A percentile compares a stretch with the other conserved stretches of the same genome.
phyloP scores from a whole-genome alignment of 1,140 invertebrate genomes.

The Aphaenogaster ashmeadi region DNA sequence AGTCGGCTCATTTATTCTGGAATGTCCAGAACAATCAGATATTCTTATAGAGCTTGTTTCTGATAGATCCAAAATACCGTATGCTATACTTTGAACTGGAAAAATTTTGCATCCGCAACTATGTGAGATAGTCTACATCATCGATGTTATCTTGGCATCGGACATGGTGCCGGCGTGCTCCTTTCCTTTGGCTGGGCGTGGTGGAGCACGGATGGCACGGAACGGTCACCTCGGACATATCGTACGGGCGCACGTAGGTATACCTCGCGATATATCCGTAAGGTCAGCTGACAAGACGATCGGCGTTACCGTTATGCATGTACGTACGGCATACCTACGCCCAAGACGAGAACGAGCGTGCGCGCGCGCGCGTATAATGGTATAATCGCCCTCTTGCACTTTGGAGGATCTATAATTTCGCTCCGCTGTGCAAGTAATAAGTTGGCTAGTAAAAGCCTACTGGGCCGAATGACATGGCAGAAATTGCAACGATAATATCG shows the following conservation, averaged over 20 bases:
- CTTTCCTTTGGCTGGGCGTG: slow-evolving; percentile 53
- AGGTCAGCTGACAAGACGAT: slow-evolving; percentile 62
- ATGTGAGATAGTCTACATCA: slow-evolving; percentile 1
- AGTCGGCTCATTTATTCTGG: not conserved
- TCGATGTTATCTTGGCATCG: slow-evolving; percentile 32
- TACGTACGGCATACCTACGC: slow-evolving; percentile 26
- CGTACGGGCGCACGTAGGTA: slow-evolving; percentile 27
- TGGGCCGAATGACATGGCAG: slow-evolving; percentile 30
- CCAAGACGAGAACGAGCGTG: not conserved
- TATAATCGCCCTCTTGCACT: slow-evolving; percentile 52
- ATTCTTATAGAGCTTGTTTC: not conserved
- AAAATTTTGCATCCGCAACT: not conserved
- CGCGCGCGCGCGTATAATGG: not conserved
- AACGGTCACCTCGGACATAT: slow-evolving; percentile 15
- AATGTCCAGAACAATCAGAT: not conserved
- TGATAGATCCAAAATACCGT: not conserved
- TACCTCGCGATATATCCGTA: slow-evolving; percentile 47
- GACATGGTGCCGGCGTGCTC: slow-evolving; percentile 20
- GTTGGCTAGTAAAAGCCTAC: slow-evolving; percentile 39
- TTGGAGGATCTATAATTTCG: slow-evolving; percentile 59
- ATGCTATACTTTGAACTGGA: not conserved
- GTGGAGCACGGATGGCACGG: slow-evolving; percentile 20
- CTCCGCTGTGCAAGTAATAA: slow-evolving; percentile 37
- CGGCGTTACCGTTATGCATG: slow-evolving; percentile 60
- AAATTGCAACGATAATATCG: slow-evolving; percentile 53